Evolutionary conservation across 2,113 vertebrate species (phyloP), one percentile per base, ranked within the genome.

Genomic region (Puntigrus tetrazona): DNA sequence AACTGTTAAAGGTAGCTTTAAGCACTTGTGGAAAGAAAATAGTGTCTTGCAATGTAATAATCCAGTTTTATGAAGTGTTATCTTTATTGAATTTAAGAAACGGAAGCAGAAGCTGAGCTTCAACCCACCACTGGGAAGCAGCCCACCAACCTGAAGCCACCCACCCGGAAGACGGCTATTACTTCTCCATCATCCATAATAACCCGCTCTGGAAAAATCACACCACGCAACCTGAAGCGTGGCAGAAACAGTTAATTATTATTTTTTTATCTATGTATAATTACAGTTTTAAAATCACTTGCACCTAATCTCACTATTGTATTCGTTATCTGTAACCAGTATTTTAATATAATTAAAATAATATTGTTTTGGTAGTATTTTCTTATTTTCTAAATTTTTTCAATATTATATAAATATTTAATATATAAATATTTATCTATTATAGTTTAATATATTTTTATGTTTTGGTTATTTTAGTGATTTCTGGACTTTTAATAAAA

Each of bases 191-290:
- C 91, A 25, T 93, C 92, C 18, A 94, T 95, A 93, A 94, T 90
- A 55, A 95, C 94, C 55, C 86, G 94, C 27, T 95, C 94, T 0
- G 92, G 93, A 3, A 93, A 94, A 89, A 89, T 91, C 72, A 91
- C 92, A 0, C 91, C 91, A 65, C 91, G 91, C 47, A 76, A 87
- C 47, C 91, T 90, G 81, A 89, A 57, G 14, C 45, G 90, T 38
- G 55, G 45, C 22, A 91, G 92, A 70, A 89, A 90, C 74, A 14
- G 87, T 0, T 74, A 74, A 74, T 29, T 25, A 29, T 0, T 59
- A n/a, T 3, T n/a, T 57, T 1, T 4, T 10, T 8, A 57, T n/a
- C 2, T 9, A n/a, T 9, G 3, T 50, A 50, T 16, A n/a, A 22
- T n/a, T 55, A 45, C 6, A 36, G 36, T 36, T n/a, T n/a, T n/a